A percentile compares a stretch with the other conserved stretches of the same genome.
phyloP scores from a whole-genome alignment of 2,888 invertebrate species.

The Steinernema hermaphroditum region DNA sequence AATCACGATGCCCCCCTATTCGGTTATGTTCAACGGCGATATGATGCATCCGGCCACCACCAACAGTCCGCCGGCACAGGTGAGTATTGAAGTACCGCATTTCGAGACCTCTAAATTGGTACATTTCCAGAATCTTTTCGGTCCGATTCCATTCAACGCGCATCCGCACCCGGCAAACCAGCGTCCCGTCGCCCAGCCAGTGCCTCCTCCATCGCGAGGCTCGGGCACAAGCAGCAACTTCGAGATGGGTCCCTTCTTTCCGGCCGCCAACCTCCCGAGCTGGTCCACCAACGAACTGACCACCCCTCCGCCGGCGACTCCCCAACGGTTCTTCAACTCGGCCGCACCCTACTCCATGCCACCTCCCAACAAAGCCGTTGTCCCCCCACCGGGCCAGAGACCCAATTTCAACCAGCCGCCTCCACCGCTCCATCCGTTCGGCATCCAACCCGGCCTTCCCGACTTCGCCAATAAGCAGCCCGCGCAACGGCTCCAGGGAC shows the following conservation, averaged over 20 bases:
- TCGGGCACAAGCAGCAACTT: background rate
- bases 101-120: background rate
- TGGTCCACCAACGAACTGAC: slow-evolving; percentile 7
- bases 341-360: background rate
- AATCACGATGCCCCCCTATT: background rate
- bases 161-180: background rate
- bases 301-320: background rate
- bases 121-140: slow-evolving; percentile 1
- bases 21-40: slow-evolving; percentile 11
- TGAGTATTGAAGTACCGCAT: background rate
- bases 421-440: background rate
- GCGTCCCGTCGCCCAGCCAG: background rate
- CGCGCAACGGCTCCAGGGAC: background rate
- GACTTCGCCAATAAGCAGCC: background rate
- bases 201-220: background rate
- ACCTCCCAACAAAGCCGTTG: background rate
- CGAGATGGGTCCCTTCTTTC: background rate
- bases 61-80: slow-evolving; percentile 5
- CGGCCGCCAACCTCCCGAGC: background rate
- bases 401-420: slow-evolving; percentile 14
- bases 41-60: slow-evolving; percentile 1
- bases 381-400: background rate
- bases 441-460: background rate
- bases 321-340: slow-evolving; percentile 8
- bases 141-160: slow-evolving; percentile 5